A percentile compares a stretch with the other conserved stretches of the same genome.
phyloP scores from a whole-genome alignment of 2,888 invertebrate genomes.

The Brachypalpus laphriformis region DNA sequence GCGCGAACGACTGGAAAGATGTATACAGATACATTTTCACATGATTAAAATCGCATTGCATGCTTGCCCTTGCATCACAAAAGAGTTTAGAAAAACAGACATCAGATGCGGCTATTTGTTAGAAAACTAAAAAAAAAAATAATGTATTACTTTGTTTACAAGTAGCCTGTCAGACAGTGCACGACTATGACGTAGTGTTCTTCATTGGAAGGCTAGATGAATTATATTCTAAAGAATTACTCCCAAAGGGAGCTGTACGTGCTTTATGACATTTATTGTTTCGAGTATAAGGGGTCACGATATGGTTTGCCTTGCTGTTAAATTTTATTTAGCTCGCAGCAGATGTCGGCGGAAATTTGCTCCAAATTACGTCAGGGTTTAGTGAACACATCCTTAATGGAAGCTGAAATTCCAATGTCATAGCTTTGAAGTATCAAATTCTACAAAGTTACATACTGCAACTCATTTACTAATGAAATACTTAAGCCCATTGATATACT shows the following conservation, averaged over 20 bases:
- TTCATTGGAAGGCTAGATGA: constrained; percentile 31
- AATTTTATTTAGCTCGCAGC: neutral
- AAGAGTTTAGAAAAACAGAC: constrained; percentile 16
- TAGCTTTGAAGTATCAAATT: no score
- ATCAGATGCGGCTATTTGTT: constrained; percentile 28
- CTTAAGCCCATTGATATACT: no score
- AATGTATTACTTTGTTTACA: constrained; percentile 50
- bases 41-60: constrained; percentile 54
- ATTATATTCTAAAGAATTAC: constrained; percentile 7
- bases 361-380: no score
- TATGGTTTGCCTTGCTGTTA: neutral
- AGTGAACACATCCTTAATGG: no score
- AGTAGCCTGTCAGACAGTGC: constrained; percentile 4
- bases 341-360: neutral
- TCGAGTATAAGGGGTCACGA: neutral
- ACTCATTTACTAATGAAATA: no score
- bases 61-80: constrained; percentile 34
- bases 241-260: neutral
- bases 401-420: no score
- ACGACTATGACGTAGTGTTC: constrained; percentile 27
- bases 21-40: constrained; percentile 20
- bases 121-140: neutral
- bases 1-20: constrained; percentile 13
- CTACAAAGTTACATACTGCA: no score
- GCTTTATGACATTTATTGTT: constrained; percentile 1